Conservation (phyloP, 2,113 vertebrate genomes). For the Hystrix brachyura region DNA sequence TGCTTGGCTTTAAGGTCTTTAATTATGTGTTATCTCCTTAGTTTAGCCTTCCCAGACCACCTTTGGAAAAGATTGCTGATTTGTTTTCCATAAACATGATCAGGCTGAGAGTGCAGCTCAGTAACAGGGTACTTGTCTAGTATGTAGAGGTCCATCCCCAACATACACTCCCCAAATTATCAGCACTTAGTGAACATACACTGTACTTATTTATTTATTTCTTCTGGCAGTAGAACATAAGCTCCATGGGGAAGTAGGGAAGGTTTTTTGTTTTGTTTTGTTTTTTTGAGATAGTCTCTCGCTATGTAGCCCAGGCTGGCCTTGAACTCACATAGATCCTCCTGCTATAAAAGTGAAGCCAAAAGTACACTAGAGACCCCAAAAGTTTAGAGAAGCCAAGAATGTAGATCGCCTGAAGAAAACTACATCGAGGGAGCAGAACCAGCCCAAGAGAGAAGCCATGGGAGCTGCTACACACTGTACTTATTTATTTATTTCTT, state of each 20-base stretch:
- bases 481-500: not conserved
- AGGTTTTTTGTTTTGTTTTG: not conserved
- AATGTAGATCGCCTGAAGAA: no score
- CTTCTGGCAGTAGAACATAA: slow-evolving; percentile 16
- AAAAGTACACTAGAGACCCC: no score
- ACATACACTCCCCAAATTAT: not conserved
- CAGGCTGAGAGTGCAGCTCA: not conserved
- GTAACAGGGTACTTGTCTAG: not conserved
- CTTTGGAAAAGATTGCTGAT: not conserved
- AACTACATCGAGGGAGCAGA: no score
- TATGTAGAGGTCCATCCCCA: not conserved
- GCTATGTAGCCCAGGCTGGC: no score
- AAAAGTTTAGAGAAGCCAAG: no score
- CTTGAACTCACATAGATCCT: not conserved
- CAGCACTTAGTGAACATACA: not conserved
- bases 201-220: not conserved
- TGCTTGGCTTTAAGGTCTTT: not conserved
- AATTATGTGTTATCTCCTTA: not conserved
- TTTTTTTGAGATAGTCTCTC: not conserved
- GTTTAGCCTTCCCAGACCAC: not conserved
- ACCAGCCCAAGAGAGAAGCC: no score
- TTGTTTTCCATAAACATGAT: not conserved
- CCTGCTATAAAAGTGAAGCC: no score
- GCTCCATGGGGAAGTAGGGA: not conserved
- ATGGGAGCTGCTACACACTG: no score